Conservation (phyloP, 2,797 vertebrate species). For the Takifugu rubripes region DNA sequence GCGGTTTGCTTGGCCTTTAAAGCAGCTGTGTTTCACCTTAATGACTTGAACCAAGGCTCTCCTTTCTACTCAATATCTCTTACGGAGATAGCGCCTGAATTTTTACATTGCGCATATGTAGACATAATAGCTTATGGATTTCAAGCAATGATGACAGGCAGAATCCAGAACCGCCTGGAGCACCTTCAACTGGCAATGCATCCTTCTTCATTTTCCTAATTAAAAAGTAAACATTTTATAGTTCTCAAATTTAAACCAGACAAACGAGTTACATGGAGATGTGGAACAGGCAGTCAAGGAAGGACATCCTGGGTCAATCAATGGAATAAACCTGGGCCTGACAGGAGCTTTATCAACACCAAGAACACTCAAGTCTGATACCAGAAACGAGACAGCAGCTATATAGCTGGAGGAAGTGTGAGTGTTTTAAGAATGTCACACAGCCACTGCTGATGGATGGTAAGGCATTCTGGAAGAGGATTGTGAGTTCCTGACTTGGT, state of each 20-base stretch:
- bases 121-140: constrained; percentile 24
- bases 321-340: too few relatives aligned
- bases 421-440: too few relatives aligned
- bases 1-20: not conserved
- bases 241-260: constrained; percentile 1
- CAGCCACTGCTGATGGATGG: not conserved
- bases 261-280: too few relatives aligned
- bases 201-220: constrained; percentile 18
- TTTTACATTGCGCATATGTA: constrained; percentile 36
- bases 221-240: constrained; percentile 13
- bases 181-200: constrained; percentile 13
- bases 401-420: too few relatives aligned
- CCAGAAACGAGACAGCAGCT: too few relatives aligned
- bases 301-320: too few relatives aligned
- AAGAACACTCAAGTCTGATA: too few relatives aligned
- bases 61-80: not conserved
- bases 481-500: constrained; percentile 23
- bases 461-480: constrained; percentile 57
- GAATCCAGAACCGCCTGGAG: constrained; percentile 23
- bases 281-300: too few relatives aligned
- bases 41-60: not conserved
- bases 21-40: not conserved
- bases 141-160: constrained; percentile 20
- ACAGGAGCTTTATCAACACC: too few relatives aligned
- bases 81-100: constrained; percentile 4